Base-by-base conservation (phyloP, 2,797 vertebrate genomes). In the Neostethus bicornis region DNA sequence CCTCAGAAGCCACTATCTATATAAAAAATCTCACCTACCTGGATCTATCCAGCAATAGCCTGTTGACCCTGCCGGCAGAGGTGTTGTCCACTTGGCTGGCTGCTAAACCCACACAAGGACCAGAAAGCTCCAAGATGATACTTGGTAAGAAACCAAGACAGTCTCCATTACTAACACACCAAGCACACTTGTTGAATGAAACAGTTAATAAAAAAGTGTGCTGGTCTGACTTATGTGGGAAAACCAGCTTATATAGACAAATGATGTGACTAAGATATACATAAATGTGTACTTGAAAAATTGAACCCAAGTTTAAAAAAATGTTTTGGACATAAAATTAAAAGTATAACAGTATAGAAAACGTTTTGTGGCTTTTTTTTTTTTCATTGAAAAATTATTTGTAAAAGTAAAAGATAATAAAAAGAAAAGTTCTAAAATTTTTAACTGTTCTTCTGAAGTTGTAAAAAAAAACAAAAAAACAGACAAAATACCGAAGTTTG, bases 31-130 rank as follows among this genome's bases (percentile, higher is more conserved):
- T 99, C 79, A 96, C 95, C 24, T 99, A 98, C 73, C 84, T 99
- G 49, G 97, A 99, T 69, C 82, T 99, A 56, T 98, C 97, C 31
- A 95, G 93, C 89, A 99, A 99, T 83, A 95, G 92, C 73, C 84
- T 99, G 66, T 74, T 93, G 79, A 95, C 94, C 11, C 91, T 98
- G 38, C 95, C 96, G 11, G 80, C 89, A n/a, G 92, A 94, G 61
- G 89, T 97, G 34, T 91, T 96, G 17, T 82, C 90, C 44, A 89
- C 89, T 34, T 99, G 96, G 97, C 81, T 94, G 45, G 91, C 78
- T 9, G 80, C 91, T 7, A 94, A 94, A 79, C 83, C 92, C 0
- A 75, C 69, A 17, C 92, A 91, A 52, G 92, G 93, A 2, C 91
- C 84, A 0, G 93, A 93, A 50, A 94, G 90, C 80, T 90, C 93